phyloP scores from a whole-genome alignment of 2,797 vertebrate genomes.

The Anableps anableps region DNA sequence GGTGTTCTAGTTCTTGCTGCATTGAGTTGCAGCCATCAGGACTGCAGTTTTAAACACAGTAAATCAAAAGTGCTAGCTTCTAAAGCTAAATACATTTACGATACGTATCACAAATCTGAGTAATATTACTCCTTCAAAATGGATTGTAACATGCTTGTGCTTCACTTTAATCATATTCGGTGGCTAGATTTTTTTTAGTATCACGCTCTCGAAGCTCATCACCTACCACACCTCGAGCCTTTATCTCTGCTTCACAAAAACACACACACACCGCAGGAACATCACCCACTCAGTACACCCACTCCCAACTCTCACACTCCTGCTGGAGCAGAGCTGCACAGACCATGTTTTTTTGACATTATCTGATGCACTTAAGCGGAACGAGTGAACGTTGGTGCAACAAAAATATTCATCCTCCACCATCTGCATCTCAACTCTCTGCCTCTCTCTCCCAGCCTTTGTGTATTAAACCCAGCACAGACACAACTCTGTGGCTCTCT shows the following conservation, averaged over 20 bases:
- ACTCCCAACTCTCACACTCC: constrained; percentile 31
- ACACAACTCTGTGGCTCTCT: constrained; percentile 37
- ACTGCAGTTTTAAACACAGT: background rate
- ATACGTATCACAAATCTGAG: background rate
- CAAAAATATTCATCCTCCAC: constrained; percentile 16
- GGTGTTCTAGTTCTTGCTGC: background rate
- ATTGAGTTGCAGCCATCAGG: background rate
- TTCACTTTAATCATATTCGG: constrained; percentile 5
- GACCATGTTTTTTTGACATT: constrained; percentile 11
- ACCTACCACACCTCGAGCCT: constrained; percentile 41
- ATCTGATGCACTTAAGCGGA: background rate
- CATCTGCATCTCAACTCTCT: constrained; percentile 2
- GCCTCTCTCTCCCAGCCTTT: constrained; percentile 1
- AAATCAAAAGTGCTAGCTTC: background rate
- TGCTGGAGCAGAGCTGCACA: constrained; percentile 18
- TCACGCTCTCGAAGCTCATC: background rate
- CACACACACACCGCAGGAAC: constrained; percentile 36
- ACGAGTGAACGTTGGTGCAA: constrained; percentile 1
- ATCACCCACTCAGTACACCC: constrained; percentile 52
- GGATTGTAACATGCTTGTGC: background rate
- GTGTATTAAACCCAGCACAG: constrained; percentile 19
- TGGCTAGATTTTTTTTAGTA: constrained; percentile 13
- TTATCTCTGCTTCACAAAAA: constrained; percentile 13
- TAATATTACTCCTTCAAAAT: background rate
- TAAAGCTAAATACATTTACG: background rate